These are phyloP conservation scores for Pyrrhura leucotis DNA, from an alignment of 2,797 vertebrate species.

Conservation along the genomic window DNA sequence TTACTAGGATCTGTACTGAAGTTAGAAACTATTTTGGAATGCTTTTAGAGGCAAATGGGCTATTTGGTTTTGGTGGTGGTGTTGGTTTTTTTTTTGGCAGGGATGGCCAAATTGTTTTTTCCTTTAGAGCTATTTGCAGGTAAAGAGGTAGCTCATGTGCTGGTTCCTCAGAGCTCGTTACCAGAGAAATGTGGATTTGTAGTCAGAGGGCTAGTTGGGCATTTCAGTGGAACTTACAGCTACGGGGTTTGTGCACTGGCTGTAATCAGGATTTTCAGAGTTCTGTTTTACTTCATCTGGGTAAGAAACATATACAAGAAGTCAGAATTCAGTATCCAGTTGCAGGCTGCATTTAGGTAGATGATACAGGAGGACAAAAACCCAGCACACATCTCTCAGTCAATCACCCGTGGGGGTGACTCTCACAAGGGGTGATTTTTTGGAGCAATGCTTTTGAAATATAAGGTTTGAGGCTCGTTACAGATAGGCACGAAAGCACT, in stretches of 20 bases:
- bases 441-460: background rate
- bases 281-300: background rate
- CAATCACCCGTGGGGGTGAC: background rate
- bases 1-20: background rate
- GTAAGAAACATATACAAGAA: background rate
- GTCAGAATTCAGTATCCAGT: background rate
- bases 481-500: background rate
- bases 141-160: background rate
- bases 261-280: background rate
- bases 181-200: background rate
- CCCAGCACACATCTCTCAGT: background rate
- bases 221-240: background rate
- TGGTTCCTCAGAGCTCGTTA: background rate
- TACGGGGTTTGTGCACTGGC: background rate
- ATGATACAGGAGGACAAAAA: background rate
- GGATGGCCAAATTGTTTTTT: background rate
- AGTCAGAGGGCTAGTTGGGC: background rate
- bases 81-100: rapidly evolving
- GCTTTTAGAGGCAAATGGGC: background rate
- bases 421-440: background rate
- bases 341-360: background rate
- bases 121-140: background rate
- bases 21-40: background rate
- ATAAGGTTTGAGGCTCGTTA: background rate
- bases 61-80: background rate